These are phyloP conservation scores for Aethes cnicana DNA, from an alignment of 2,888 invertebrate genomes.

Conservation along the genomic window DNA sequence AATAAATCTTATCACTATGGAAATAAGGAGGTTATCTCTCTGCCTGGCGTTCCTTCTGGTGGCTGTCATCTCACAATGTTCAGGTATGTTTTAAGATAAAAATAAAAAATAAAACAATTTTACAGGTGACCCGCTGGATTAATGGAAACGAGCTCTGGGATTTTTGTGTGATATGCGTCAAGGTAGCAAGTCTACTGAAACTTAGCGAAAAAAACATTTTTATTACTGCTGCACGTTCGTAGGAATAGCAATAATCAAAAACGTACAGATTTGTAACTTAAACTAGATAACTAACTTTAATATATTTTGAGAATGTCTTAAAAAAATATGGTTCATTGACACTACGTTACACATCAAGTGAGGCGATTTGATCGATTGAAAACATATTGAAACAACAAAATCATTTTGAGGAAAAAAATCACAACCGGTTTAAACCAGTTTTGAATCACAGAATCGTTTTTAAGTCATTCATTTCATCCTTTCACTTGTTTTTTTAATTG, in stretches of 20 bases:
- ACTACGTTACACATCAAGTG: too few relatives aligned
- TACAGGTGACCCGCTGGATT: not conserved
- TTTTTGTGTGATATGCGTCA: not conserved
- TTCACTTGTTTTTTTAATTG: too few relatives aligned
- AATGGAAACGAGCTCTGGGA: not conserved
- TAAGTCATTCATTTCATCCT: too few relatives aligned
- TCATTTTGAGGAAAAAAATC: too few relatives aligned
- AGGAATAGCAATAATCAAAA: not conserved
- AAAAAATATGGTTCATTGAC: too few relatives aligned
- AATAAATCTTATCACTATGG: conserved; percentile 50
- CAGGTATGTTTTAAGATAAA: conserved; percentile 53
- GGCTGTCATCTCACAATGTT: conserved; percentile 56
- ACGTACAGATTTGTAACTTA: too few relatives aligned
- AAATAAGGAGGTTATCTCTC: conserved; percentile 57
- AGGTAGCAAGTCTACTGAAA: not conserved
- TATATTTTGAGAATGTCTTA: too few relatives aligned
- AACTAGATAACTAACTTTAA: too few relatives aligned
- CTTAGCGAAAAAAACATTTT: not conserved
- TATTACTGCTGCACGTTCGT: not conserved
- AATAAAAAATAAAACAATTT: not conserved
- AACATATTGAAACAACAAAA: too few relatives aligned
- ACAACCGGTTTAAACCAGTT: too few relatives aligned
- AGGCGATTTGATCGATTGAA: too few relatives aligned
- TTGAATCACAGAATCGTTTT: too few relatives aligned
- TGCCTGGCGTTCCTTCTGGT: conserved; percentile 56